Conservation (phyloP, 2,113 vertebrate species). For the Diadophis punctatus region DNA sequence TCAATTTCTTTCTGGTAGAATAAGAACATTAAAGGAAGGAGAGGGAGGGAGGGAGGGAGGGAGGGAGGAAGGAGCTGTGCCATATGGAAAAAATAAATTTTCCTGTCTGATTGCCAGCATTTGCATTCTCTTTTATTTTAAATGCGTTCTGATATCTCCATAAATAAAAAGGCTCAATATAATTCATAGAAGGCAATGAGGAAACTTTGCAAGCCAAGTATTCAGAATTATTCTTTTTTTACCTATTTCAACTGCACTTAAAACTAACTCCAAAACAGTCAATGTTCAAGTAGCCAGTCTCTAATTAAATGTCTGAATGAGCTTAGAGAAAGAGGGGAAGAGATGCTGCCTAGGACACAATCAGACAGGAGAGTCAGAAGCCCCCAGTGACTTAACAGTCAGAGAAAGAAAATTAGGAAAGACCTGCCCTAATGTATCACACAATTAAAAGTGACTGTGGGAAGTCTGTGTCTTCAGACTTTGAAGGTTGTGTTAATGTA, state of each 20-base stretch:
- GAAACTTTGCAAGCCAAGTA: neutral
- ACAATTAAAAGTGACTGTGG: neutral
- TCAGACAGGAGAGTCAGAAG: neutral
- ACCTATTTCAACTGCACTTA: neutral
- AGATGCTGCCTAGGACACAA: neutral
- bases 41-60: neutral
- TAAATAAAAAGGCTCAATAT: neutral
- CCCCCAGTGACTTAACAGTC: neutral
- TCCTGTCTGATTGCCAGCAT: neutral
- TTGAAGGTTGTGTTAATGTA: neutral
- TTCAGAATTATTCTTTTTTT: neutral
- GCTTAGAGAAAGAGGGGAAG: neutral
- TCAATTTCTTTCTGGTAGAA: neutral
- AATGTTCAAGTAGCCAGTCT: neutral
- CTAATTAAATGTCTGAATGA: neutral
- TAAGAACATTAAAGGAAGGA: neutral
- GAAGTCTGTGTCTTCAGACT: neutral
- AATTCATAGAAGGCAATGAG: neutral
- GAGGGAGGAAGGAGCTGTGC: neutral
- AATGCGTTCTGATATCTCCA: neutral
- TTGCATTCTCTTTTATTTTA: neutral
- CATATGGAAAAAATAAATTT: neutral
- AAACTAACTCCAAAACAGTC: neutral
- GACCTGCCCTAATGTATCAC: neutral
- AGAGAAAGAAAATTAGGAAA: neutral